Conservation (phyloP, 2,797 vertebrate genomes). For the Oophaga sylvatica region DNA sequence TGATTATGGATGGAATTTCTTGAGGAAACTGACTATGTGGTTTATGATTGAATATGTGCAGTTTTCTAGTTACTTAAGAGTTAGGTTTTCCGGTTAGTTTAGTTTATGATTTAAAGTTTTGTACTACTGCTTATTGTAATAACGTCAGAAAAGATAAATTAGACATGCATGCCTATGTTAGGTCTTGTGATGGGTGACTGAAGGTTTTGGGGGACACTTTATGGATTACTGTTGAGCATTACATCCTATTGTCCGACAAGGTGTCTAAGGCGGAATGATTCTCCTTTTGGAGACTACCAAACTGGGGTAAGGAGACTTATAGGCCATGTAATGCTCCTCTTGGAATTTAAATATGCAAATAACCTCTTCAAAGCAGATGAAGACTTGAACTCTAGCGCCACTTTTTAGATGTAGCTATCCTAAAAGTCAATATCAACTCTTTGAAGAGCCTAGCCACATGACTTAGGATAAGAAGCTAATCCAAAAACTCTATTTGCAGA, state of each 20-base stretch:
- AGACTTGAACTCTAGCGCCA: too few relatives aligned
- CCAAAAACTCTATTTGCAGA: too few relatives aligned
- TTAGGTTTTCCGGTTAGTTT: background rate
- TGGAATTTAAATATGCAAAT: too few relatives aligned
- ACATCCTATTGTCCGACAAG: background rate
- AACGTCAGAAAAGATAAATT: background rate
- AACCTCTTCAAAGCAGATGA: too few relatives aligned
- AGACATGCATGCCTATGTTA: background rate
- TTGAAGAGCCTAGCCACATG: too few relatives aligned
- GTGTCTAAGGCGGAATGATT: too few relatives aligned
- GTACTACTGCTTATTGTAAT: background rate
- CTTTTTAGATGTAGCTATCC: too few relatives aligned
- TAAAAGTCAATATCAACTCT: too few relatives aligned
- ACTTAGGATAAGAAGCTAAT: too few relatives aligned
- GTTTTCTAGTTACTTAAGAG: background rate
- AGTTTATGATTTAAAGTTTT: background rate
- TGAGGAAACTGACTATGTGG: background rate
- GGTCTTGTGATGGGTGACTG: background rate
- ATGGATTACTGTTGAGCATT: background rate
- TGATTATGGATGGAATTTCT: constrained; percentile 17
- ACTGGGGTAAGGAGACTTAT: too few relatives aligned
- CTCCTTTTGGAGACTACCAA: too few relatives aligned
- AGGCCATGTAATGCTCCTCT: too few relatives aligned
- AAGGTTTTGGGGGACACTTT: background rate
- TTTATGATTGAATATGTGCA: background rate